Evolutionary conservation across 1,140 invertebrate species (phyloP).

Genomic region (Lepidurus packardi): DNA sequence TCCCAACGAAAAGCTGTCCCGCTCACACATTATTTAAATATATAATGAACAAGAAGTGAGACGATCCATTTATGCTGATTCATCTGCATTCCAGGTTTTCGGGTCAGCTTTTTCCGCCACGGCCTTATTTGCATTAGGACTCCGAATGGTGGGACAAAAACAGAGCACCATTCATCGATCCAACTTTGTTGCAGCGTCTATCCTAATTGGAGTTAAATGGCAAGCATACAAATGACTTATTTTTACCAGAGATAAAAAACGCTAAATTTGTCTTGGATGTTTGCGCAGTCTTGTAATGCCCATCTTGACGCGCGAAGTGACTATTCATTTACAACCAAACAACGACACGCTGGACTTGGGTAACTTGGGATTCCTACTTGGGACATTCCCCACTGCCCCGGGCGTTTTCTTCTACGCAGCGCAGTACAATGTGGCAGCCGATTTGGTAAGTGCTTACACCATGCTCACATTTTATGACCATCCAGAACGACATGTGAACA

Average conservation of each 20-base stretch:
- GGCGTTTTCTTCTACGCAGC: conserved; percentile 90
- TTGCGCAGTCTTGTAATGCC: conserved; percentile 70
- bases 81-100: conserved; percentile 38
- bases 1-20: too few species aligned
- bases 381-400: conserved; percentile 90
- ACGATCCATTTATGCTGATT: not conserved
- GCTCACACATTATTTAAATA: too few species aligned
- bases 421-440: conserved; percentile 76
- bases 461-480: conserved; percentile 22
- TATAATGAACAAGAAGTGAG: too few species aligned
- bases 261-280: conserved; percentile 28
- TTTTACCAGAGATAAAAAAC: not conserved
- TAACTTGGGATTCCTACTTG: conserved; percentile 92
- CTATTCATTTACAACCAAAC: conserved; percentile 64
- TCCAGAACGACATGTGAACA: not conserved
- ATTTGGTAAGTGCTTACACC: conserved; percentile 59
- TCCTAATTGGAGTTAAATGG: conserved; percentile 48
- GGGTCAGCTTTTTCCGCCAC: conserved; percentile 47
- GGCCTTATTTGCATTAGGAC: conserved; percentile 51
- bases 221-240: not conserved
- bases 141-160: conserved; percentile 44
- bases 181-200: conserved; percentile 44
- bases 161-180: conserved; percentile 37
- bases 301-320: conserved; percentile 75
- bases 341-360: conserved; percentile 73